Evolutionary conservation across 92 coral and sea anemone genomes (phyloP).

Genomic region (Siderastrea siderea): DNA sequence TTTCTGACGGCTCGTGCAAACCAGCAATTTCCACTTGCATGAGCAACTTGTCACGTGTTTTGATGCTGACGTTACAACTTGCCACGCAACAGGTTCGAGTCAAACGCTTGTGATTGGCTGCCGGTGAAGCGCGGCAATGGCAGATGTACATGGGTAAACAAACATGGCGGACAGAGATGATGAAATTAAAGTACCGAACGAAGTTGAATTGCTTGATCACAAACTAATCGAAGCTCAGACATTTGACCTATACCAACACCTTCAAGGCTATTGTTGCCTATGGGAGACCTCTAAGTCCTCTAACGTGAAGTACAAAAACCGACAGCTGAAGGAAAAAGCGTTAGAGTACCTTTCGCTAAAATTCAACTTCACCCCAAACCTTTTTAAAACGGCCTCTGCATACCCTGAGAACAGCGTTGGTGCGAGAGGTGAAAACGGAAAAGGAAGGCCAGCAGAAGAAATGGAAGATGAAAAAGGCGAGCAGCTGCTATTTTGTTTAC

Average conservation of each 20-base stretch:
- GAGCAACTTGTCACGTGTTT: neutral
- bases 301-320: neutral
- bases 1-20: too few relatives aligned
- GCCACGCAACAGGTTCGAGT: neutral
- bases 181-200: too few relatives aligned
- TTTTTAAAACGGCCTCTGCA: neutral
- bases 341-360: neutral
- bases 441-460: too few relatives aligned
- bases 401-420: too few relatives aligned
- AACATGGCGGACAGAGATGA: conserved; percentile 11
- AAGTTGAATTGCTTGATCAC: too few relatives aligned
- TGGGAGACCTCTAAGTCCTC: neutral
- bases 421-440: too few relatives aligned
- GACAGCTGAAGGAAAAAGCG: conserved; percentile 7
- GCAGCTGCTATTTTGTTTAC: too few relatives aligned
- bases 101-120: conserved; percentile 17
- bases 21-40: neutral
- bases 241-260: neutral
- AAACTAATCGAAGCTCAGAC: neutral
- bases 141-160: neutral
- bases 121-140: neutral
- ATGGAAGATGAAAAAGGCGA: too few relatives aligned
- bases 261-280: too few relatives aligned
- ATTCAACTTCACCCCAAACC: neutral
- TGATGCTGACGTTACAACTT: neutral